These are phyloP conservation scores for Dermatemys mawii DNA, from an alignment of 2,113 vertebrate genomes.

Conservation along the genomic window DNA sequence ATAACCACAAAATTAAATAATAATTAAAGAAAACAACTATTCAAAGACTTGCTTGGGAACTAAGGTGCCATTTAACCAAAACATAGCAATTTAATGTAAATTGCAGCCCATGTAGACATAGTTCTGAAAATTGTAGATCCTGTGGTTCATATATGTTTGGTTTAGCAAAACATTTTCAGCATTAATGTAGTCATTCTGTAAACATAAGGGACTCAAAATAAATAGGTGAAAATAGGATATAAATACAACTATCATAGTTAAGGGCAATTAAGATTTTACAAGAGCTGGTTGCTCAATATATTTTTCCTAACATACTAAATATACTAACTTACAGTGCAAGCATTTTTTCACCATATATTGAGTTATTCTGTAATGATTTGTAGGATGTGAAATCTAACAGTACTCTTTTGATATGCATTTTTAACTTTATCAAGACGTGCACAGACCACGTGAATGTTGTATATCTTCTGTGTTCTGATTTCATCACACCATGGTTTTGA, in stretches of 20 bases:
- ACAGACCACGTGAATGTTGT: background rate
- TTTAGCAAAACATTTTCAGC: conserved; percentile 71
- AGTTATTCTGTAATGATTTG: background rate
- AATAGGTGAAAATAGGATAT: conserved; percentile 46
- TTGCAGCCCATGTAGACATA: conserved; percentile 80
- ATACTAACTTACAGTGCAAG: background rate
- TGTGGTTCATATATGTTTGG: conserved; percentile 80
- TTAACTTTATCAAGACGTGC: background rate
- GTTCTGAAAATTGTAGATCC: conserved; percentile 83
- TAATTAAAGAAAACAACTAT: conserved; percentile 93
- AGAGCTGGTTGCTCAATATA: conserved; percentile 16
- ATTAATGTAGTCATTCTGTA: conserved; percentile 40
- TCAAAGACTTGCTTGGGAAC: conserved; percentile 87
- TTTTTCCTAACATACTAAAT: conserved; percentile 43
- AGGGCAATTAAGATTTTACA: conserved; percentile 29
- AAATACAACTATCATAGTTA: conserved; percentile 36
- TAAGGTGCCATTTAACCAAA: conserved; percentile 88
- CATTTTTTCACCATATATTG: background rate
- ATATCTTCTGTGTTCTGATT: background rate
- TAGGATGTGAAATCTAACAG: background rate
- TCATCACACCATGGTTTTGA: background rate
- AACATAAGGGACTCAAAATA: conserved; percentile 47
- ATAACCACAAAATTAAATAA: conserved; percentile 93
- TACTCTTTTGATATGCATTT: background rate
- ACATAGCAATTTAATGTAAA: conserved; percentile 90